Conservation (phyloP, 2,113 vertebrate genomes). For the Anser cygnoides region DNA sequence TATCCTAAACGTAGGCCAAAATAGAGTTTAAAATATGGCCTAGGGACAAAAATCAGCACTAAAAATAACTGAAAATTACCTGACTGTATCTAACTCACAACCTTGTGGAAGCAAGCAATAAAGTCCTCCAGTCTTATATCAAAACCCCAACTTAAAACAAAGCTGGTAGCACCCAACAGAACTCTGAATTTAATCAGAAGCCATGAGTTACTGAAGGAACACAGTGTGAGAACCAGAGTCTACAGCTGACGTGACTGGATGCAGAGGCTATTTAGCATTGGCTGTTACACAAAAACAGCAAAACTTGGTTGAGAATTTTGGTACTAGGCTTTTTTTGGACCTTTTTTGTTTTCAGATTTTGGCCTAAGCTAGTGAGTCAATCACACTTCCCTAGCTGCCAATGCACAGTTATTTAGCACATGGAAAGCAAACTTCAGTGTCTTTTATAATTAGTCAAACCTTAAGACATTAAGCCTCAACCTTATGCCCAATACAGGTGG, state of each 20-base stretch:
- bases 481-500: fast-evolving
- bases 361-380: not conserved
- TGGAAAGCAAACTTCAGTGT: not conserved
- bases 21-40: not conserved
- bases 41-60: not conserved
- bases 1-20: not conserved
- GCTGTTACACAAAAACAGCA: not conserved
- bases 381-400: not conserved
- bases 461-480: not conserved
- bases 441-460: not conserved
- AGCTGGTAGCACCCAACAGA: not conserved
- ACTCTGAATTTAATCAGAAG: not conserved
- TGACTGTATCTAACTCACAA: not conserved
- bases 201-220: not conserved
- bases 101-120: not conserved
- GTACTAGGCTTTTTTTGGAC: not conserved
- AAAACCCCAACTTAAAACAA: not conserved
- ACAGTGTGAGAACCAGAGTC: not conserved
- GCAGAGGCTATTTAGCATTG: not conserved
- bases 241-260: not conserved
- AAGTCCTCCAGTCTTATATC: not conserved
- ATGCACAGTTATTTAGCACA: not conserved
- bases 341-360: not conserved
- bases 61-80: not conserved
- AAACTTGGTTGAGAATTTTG: not conserved